Evolutionary conservation across 1,140 invertebrate genomes (phyloP).

Genomic region (Halyomorpha halys): DNA sequence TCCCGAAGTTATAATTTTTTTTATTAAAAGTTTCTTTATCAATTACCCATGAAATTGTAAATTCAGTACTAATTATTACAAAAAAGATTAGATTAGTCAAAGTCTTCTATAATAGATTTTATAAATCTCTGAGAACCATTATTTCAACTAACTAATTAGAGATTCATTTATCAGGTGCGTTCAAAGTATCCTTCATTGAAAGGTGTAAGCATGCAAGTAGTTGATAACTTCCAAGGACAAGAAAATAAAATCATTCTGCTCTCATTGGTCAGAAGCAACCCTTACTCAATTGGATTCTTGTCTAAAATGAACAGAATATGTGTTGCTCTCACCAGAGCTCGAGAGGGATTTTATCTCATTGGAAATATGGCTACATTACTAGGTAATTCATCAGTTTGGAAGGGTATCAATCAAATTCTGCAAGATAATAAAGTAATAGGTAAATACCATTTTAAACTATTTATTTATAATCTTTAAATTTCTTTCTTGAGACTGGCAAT

Average conservation of each 20-base stretch:
- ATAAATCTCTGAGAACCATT: too few relatives aligned
- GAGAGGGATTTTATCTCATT: slow-evolving; percentile 51
- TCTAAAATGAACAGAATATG: slow-evolving; percentile 64
- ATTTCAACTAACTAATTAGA: too few relatives aligned
- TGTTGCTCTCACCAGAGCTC: slow-evolving; percentile 72
- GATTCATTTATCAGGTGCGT: not conserved
- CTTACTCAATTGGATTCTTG: slow-evolving; percentile 64
- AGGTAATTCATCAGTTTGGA: slow-evolving; percentile 38
- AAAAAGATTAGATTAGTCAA: too few relatives aligned
- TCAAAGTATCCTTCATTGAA: slow-evolving; percentile 27
- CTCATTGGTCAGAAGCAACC: slow-evolving; percentile 68
- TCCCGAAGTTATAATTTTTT: too few relatives aligned
- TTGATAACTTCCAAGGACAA: slow-evolving; percentile 80
- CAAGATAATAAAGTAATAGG: slow-evolving; percentile 37
- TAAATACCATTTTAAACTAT: not conserved
- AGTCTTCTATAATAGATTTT: too few relatives aligned
- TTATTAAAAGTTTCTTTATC: too few relatives aligned
- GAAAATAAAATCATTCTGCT: slow-evolving; percentile 75
- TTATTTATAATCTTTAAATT: too few relatives aligned
- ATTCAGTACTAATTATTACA: too few relatives aligned
- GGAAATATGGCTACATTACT: slow-evolving; percentile 47
- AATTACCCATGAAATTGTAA: too few relatives aligned
- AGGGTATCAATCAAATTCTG: slow-evolving; percentile 40
- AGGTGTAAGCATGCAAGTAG: slow-evolving; percentile 39
- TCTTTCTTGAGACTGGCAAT: too few relatives aligned